Evolutionary conservation across 35 echinoderm and acorn worm genomes (phyloP).

Genomic region (Stichopus chloronotus): DNA sequence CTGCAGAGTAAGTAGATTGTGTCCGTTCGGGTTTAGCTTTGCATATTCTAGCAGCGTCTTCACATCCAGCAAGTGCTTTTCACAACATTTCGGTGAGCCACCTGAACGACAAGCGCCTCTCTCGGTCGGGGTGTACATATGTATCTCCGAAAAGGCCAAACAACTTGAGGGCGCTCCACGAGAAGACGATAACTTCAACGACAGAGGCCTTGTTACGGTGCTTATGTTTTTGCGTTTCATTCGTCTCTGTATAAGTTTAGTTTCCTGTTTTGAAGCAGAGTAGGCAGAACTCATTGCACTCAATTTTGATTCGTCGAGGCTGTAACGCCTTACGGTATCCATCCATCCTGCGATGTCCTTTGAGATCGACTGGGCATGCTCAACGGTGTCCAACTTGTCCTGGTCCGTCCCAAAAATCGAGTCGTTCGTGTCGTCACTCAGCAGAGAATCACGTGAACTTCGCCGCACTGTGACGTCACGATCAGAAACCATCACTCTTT

Average conservation of each 20-base stretch:
- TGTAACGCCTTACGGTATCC: background rate
- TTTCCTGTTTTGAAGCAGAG: background rate
- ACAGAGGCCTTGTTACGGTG: background rate
- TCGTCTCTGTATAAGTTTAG: background rate
- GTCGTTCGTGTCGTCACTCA: background rate
- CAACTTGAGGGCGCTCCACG: conserved; percentile 4
- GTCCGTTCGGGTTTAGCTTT: background rate
- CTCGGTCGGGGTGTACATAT: background rate
- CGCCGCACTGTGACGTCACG: background rate
- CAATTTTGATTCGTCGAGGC: background rate
- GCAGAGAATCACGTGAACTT: conserved; percentile 24
- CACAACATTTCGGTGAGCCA: conserved; percentile 12
- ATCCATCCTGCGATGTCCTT: background rate
- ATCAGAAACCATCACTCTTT: background rate
- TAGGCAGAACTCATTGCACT: no score
- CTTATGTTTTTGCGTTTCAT: background rate
- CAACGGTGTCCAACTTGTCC: no score
- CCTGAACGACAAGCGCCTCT: background rate
- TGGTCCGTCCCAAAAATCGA: background rate
- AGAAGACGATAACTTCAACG: background rate
- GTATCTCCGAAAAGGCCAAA: background rate
- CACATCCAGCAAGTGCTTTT: conserved; percentile 2
- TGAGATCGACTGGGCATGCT: background rate
- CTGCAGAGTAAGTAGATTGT: conserved; percentile 23
- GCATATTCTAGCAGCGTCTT: conserved; percentile 3